phyloP scores from a whole-genome alignment of 2,888 invertebrate genomes.

The Eupithecia tripunctaria region DNA sequence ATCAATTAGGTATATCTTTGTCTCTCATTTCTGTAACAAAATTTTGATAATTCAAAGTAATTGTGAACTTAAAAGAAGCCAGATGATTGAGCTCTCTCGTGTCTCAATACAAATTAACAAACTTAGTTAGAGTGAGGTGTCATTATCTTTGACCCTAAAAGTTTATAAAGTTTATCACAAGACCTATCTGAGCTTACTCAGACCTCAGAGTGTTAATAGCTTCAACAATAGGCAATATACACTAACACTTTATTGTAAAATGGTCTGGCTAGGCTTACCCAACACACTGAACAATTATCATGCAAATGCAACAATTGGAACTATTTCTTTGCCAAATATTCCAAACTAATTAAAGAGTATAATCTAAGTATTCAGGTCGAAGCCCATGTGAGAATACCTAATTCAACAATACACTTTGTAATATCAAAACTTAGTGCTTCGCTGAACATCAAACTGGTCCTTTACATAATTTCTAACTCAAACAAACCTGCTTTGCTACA shows the following conservation, averaged over 20 bases:
- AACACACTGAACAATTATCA: neutral
- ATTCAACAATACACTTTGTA: slow-evolving; percentile 25
- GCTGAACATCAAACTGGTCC: slow-evolving; percentile 38
- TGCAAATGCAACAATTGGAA: neutral
- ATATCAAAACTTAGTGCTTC: slow-evolving; percentile 38
- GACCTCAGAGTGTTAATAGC: neutral
- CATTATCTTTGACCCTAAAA: too few species aligned
- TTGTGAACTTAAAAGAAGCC: too few species aligned
- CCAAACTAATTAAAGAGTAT: slow-evolving; percentile 3
- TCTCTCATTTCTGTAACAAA: too few species aligned
- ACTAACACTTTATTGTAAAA: neutral
- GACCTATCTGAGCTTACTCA: neutral
- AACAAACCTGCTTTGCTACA: slow-evolving; percentile 38
- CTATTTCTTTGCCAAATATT: slow-evolving; percentile 21
- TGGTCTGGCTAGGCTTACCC: neutral
- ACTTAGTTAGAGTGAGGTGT: too few species aligned
- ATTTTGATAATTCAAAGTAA: too few species aligned
- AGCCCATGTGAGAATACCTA: slow-evolving; percentile 23
- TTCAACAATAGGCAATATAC: neutral
- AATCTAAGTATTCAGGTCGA: slow-evolving; percentile 14
- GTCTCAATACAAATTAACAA: too few species aligned
- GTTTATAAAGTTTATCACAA: too few species aligned
- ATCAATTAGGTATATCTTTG: too few species aligned
- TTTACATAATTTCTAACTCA: slow-evolving; percentile 44
- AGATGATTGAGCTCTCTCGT: too few species aligned